Conservation (phyloP, 1,140 invertebrate species). For the Drosophila tristis region DNA sequence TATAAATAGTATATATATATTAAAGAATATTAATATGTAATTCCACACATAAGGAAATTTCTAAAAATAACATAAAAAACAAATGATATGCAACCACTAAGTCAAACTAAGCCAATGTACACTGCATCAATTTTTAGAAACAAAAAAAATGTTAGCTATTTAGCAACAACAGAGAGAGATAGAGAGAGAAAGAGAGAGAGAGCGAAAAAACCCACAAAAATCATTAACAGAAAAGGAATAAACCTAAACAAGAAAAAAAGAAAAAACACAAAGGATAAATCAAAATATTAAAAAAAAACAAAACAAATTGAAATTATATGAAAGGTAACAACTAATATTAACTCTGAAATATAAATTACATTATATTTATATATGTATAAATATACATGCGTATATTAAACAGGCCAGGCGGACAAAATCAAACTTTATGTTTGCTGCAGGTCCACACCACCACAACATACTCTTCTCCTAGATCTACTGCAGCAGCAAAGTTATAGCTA, state of each 20-base stretch:
- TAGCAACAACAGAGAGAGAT: not conserved
- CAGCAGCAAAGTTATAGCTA: too few species aligned
- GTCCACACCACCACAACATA: too few species aligned
- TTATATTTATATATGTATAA: slow-evolving; percentile 2
- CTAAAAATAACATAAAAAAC: not conserved
- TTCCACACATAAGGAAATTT: not conserved
- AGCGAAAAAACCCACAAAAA: too few species aligned
- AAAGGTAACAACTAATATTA: slow-evolving; percentile 39
- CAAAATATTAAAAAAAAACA: slow-evolving; percentile 10
- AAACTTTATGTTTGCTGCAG: too few species aligned
- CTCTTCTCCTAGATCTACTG: too few species aligned
- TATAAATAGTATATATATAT: slow-evolving; percentile 5
- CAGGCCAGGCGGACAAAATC: too few species aligned
- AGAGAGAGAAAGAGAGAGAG: too few species aligned
- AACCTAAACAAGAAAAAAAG: not conserved
- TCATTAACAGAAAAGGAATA: not conserved
- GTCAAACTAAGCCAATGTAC: slow-evolving; percentile 53
- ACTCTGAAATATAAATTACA: slow-evolving; percentile 30
- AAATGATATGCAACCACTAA: slow-evolving; percentile 35
- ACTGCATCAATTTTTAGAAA: slow-evolving; percentile 50
- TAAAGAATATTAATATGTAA: not conserved
- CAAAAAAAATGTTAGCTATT: slow-evolving; percentile 34
- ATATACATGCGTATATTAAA: slow-evolving; percentile 4
- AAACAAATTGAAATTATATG: slow-evolving; percentile 26
- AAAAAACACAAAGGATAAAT: slow-evolving; percentile 13